These are phyloP conservation scores for Mizuhopecten yessoensis DNA, from an alignment of 1,140 invertebrate species.

Conservation along the genomic window DNA sequence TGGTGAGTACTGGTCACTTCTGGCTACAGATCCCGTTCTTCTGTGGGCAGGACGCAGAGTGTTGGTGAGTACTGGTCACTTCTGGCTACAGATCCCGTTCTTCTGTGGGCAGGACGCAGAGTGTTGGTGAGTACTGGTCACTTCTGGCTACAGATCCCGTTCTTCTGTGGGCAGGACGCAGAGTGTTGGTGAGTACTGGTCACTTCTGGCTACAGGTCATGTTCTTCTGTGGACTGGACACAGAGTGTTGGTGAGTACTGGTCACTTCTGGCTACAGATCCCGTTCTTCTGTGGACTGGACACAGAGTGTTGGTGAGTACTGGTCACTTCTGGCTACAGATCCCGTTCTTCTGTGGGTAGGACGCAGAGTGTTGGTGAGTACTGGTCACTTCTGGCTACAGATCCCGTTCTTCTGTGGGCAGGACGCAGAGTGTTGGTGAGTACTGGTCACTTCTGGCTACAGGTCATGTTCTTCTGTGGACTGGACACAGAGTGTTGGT, in stretches of 20 bases:
- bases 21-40: slow-evolving; percentile 85
- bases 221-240: slow-evolving; percentile 98
- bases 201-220: slow-evolving; percentile 87
- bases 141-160: slow-evolving; percentile 88
- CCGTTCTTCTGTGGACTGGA: slow-evolving; percentile 99
- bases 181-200: slow-evolving; percentile 91
- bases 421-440: slow-evolving; percentile 96
- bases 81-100: too few species aligned
- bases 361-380: slow-evolving; percentile 84
- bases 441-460: too few species aligned
- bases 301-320: slow-evolving; percentile 93
- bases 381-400: slow-evolving; percentile 78
- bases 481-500: slow-evolving; percentile 87
- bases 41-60: slow-evolving; percentile 97
- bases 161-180: slow-evolving; percentile 98
- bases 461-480: slow-evolving; percentile 96
- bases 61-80: slow-evolving; percentile 90
- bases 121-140: slow-evolving; percentile 51
- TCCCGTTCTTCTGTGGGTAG: slow-evolving; percentile 99
- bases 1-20: slow-evolving; percentile 50
- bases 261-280: slow-evolving; percentile 88
- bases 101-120: slow-evolving; percentile 95
- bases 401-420: slow-evolving; percentile 99
- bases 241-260: slow-evolving; percentile 73
- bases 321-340: slow-evolving; percentile 77